Evolutionary conservation across 2,888 invertebrate species (phyloP), one percentile per base, ranked within the genome.

Genomic region (Eupithecia inturbata): DNA sequence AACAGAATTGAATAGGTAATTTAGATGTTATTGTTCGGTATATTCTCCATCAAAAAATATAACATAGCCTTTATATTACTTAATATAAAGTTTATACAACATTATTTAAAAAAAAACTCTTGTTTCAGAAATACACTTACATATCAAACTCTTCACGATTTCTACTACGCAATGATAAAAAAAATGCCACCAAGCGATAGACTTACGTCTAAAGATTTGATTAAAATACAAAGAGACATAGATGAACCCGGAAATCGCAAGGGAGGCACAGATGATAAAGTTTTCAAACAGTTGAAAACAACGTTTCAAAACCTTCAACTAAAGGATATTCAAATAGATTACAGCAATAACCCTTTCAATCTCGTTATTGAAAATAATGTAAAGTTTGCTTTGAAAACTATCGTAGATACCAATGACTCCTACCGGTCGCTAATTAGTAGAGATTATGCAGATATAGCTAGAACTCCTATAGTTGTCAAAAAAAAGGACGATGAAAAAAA

Each of bases 1-100:
- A 85, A 82, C 95, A n/a, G 96, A 96, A 89, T 68, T 95, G 16
- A 96, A 96, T 82, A 91, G 96, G 93, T 89, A 87, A 89, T 22
- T 64, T 36, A 4, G 0, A 64, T 33, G 33, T 39, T 5, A 1
- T 66, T 36, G 4, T 22, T 64, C 12, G 3, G n/a, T 64, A 62
- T 10, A 33, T n/a, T 9, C 12, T 19, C n/a, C 9, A 16, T 19
- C 7, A 36, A 36, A 36, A 57, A 31, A 60, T 16, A 60, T 12
- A 53, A 4, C 12, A 57, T 26, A 26, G 0, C 26, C 12, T 26
- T 26, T 14, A n/a, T n/a, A n/a, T n/a, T n/a, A n/a, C n/a, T n/a
- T n/a, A n/a, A n/a, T n/a, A n/a, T n/a, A n/a, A n/a, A n/a, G n/a
- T n/a, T n/a, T n/a, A n/a, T n/a, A n/a, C n/a, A n/a, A n/a, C n/a